A percentile compares a stretch with the other conserved stretches of the same genome.
Conservation (phyloP, 2,797 vertebrate species). For the Acanthornis magna region DNA sequence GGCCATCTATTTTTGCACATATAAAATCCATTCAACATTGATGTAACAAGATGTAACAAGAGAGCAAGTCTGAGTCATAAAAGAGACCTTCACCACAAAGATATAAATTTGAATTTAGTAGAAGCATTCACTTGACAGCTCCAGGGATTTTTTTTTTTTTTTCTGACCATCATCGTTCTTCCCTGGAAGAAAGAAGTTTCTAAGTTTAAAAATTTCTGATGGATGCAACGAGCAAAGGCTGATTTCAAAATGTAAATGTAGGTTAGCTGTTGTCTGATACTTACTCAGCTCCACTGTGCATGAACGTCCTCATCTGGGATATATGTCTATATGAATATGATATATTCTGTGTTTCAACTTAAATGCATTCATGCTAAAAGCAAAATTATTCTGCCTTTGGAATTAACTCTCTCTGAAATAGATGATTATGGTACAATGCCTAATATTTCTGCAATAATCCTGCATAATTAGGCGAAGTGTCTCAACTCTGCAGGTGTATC, state of each 20-base stretch:
- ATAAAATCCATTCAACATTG: neutral
- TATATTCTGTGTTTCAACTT: neutral
- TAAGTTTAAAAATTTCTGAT: neutral
- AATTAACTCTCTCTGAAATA: neutral
- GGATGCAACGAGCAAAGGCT: neutral
- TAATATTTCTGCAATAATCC: neutral
- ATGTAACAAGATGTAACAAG: neutral
- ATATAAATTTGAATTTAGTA: neutral
- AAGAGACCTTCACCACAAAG: neutral
- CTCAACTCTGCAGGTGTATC: neutral
- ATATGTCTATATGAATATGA: too few species aligned
- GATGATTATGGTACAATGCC: neutral
- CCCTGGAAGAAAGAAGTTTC: neutral
- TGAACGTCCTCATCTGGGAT: neutral
- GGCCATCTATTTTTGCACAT: neutral
- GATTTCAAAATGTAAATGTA: neutral
- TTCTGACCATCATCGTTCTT: neutral
- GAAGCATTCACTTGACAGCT: neutral
- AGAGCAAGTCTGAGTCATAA: neutral
- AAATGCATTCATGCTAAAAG: neutral
- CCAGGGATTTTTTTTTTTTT: neutral
- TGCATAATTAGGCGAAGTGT: neutral
- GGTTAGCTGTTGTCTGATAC: neutral
- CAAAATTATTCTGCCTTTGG: neutral
- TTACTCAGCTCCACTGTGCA: fast-evolving